phyloP scores from a whole-genome alignment of 2,797 vertebrate species.

The Aplochiton taeniatus region DNA sequence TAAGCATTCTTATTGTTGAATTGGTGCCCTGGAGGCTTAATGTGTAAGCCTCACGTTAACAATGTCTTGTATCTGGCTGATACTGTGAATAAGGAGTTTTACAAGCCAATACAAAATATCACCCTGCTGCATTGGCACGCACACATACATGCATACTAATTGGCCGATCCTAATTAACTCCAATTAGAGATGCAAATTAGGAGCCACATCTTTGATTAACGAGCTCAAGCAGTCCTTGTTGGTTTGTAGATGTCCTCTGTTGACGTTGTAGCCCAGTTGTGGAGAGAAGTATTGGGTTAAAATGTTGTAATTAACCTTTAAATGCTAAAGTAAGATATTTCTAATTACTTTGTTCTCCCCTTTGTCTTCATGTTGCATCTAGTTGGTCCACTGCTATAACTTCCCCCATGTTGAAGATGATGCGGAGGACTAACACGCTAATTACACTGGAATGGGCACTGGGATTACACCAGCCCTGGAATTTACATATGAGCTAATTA shows the following conservation, averaged over 20 bases:
- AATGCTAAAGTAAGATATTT: constrained; percentile 67
- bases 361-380: constrained; percentile 39
- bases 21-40: too few species aligned
- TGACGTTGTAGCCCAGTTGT: constrained; percentile 57
- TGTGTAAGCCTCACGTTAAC: too few species aligned
- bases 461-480: constrained; percentile 64
- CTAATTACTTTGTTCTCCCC: constrained; percentile 70
- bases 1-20: too few species aligned
- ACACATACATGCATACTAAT: constrained; percentile 39
- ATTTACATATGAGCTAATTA: constrained; percentile 76
- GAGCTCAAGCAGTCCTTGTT: constrained; percentile 68
- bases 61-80: too few species aligned
- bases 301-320: constrained; percentile 76
- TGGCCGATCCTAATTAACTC: constrained; percentile 66
- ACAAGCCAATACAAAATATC: constrained; percentile 15
- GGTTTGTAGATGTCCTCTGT: constrained; percentile 73
- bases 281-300: constrained; percentile 43
- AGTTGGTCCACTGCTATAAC: constrained; percentile 49
- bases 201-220: constrained; percentile 76
- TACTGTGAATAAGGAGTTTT: not conserved
- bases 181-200: constrained; percentile 79
- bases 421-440: constrained; percentile 72
- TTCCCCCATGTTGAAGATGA: constrained; percentile 56
- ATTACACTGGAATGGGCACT: constrained; percentile 69
- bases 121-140: constrained; percentile 14